Conservation (phyloP, 2,113 vertebrate species). For the Corythaeola cristata region DNA sequence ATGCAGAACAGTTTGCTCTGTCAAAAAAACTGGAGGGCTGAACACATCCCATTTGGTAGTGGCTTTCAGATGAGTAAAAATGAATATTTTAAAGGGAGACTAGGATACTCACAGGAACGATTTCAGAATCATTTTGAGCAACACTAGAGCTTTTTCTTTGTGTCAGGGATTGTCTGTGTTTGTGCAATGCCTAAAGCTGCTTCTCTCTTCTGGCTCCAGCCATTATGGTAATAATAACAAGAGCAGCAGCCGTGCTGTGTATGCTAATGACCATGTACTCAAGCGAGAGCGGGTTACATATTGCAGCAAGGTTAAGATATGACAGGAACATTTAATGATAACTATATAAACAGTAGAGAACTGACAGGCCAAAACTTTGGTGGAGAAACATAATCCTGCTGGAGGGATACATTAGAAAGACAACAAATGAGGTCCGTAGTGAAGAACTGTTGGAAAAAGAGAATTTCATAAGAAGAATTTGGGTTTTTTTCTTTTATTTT, state of each 20-base stretch:
- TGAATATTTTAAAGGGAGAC: not conserved
- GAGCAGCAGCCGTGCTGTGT: not conserved
- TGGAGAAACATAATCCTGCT: not conserved
- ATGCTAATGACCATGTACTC: not conserved
- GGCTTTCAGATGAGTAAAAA: not conserved
- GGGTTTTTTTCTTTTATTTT: not conserved
- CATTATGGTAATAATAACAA: conserved; percentile 23
- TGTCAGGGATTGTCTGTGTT: not conserved
- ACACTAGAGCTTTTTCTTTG: not conserved
- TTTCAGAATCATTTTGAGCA: not conserved
- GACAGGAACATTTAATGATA: not conserved
- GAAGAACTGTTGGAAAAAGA: not conserved
- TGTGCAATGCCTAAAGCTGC: not conserved
- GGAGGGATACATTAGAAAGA: not conserved
- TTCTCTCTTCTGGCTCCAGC: not conserved
- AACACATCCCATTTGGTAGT: not conserved
- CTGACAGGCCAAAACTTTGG: not conserved
- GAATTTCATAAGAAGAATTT: not conserved
- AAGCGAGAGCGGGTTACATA: not conserved
- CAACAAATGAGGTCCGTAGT: not conserved
- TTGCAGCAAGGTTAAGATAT: not conserved
- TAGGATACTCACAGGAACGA: not conserved
- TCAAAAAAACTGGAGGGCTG: not conserved
- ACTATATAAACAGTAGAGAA: not conserved
- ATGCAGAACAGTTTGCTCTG: not conserved